A percentile compares a stretch with the other conserved stretches of the same genome.
Conservation (phyloP, 2,888 invertebrate species). For the Augiades crinisus region DNA sequence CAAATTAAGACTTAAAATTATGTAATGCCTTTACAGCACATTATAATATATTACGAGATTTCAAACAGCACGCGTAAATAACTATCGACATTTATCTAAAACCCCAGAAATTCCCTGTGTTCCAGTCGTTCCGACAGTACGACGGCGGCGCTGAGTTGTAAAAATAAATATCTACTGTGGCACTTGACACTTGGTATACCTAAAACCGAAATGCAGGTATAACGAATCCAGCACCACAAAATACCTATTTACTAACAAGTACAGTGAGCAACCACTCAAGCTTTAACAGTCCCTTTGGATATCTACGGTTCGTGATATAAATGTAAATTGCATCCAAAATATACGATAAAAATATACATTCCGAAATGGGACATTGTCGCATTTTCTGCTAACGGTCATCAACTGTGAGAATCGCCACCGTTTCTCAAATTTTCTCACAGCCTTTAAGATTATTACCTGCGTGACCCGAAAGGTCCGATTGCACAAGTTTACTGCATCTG, state of each 20-base stretch:
- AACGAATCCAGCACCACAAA: constrained; percentile 64
- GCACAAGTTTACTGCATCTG: constrained; percentile 19
- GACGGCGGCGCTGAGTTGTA: constrained; percentile 49
- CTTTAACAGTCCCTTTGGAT: constrained; percentile 54
- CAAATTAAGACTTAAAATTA: constrained; percentile 64
- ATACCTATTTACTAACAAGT: constrained; percentile 61
- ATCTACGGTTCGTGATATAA: constrained; percentile 44
- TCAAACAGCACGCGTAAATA: constrained; percentile 75
- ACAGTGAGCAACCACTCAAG: constrained; percentile 77
- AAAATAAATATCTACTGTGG: constrained; percentile 72
- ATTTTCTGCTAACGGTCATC: constrained; percentile 42
- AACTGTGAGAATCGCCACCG: constrained; percentile 50
- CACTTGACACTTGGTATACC: constrained; percentile 58
- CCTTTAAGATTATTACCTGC: constrained; percentile 31
- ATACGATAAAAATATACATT: constrained; percentile 61
- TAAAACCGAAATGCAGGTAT: constrained; percentile 32
- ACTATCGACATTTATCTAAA: constrained; percentile 62
- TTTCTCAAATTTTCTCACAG: constrained; percentile 41
- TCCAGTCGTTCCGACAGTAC: constrained; percentile 45
- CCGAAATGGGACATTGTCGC: constrained; percentile 48
- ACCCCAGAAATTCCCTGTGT: constrained; percentile 72
- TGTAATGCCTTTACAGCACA: constrained; percentile 57
- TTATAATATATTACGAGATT: constrained; percentile 78
- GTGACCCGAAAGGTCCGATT: constrained; percentile 17
- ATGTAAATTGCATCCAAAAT: constrained; percentile 78